Percentiles rank a stretch among this genome's conserved stretches.
Evolutionary conservation across 2,888 invertebrate species (phyloP).

Genomic region (Bombyx huttoni): DNA sequence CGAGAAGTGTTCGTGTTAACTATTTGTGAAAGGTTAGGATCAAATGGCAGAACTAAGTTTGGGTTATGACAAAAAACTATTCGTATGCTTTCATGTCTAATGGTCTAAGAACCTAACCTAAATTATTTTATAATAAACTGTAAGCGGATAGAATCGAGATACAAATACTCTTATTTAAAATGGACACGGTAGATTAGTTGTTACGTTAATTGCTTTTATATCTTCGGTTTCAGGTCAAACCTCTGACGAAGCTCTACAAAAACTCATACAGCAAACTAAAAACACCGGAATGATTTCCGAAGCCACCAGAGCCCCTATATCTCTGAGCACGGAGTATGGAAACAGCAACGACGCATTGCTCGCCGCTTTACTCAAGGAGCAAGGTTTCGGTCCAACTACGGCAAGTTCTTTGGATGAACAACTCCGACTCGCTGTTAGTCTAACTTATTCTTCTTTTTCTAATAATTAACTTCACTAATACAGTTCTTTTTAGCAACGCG

Average conservation of each 20-base stretch:
- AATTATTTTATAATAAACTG: too few species aligned
- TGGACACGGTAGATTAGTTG: too few species aligned
- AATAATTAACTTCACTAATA: constrained; percentile 7
- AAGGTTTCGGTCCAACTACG: constrained; percentile 81
- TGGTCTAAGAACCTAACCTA: too few species aligned
- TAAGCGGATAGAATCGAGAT: too few species aligned
- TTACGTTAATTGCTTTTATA: background rate
- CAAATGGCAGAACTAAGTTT: too few species aligned
- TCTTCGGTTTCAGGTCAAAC: constrained; percentile 43
- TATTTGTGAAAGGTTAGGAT: too few species aligned
- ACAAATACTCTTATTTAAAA: too few species aligned
- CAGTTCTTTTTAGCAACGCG: background rate
- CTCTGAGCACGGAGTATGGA: constrained; percentile 69
- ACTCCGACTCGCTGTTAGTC: constrained; percentile 70
- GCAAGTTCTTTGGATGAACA: constrained; percentile 75
- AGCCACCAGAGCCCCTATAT: constrained; percentile 52
- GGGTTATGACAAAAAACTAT: too few species aligned
- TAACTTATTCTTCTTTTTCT: constrained; percentile 18
- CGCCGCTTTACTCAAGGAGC: constrained; percentile 78
- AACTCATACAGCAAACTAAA: constrained; percentile 44
- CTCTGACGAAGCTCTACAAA: constrained; percentile 55
- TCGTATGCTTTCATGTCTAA: too few species aligned
- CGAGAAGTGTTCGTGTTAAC: too few species aligned
- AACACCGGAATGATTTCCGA: constrained; percentile 48
- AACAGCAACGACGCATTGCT: constrained; percentile 79